phyloP scores from a whole-genome alignment of 2,797 vertebrate species.

The Ciconia nigra region DNA sequence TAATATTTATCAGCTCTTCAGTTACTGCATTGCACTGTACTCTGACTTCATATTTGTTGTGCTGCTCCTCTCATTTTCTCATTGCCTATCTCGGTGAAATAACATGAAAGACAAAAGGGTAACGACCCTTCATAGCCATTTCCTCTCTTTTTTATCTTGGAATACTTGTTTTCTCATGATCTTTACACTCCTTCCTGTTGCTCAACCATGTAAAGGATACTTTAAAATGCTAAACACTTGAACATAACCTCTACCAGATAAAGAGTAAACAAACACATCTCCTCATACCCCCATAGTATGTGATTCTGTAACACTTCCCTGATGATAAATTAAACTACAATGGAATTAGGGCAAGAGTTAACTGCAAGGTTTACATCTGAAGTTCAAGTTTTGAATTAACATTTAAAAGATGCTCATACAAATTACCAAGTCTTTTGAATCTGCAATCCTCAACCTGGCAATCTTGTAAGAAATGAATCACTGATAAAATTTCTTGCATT shows the following conservation, averaged over 20 bases:
- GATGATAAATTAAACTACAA: not conserved
- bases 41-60: constrained; percentile 43
- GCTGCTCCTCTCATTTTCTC: not conserved
- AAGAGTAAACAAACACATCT: not conserved
- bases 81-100: not conserved
- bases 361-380: not conserved
- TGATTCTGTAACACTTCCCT: not conserved
- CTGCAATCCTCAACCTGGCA: not conserved
- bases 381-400: not conserved
- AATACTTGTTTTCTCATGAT: not conserved
- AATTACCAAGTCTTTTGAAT: not conserved
- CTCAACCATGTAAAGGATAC: not conserved
- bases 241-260: not conserved
- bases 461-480: not conserved
- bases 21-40: not conserved
- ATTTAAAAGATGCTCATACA: not conserved
- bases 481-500: not conserved
- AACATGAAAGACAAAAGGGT: not conserved
- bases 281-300: not conserved
- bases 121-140: not conserved
- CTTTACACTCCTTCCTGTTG: constrained; percentile 14
- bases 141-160: not conserved
- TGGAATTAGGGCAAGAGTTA: not conserved
- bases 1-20: constrained; percentile 28
- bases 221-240: not conserved